phyloP scores from a whole-genome alignment of 1,140 invertebrate genomes.

The Pristionchus pacificus region DNA sequence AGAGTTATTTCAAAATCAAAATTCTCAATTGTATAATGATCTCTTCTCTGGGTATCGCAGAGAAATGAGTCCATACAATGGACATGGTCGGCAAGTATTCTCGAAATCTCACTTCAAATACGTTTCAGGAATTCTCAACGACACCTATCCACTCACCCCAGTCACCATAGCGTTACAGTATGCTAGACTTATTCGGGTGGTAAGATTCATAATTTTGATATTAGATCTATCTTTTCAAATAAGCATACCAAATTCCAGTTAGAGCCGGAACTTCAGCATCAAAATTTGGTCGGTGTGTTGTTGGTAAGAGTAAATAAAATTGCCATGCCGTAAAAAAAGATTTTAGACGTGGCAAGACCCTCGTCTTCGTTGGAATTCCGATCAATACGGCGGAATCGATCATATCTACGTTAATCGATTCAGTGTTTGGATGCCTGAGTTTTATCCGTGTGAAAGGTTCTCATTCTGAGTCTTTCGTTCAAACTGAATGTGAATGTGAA shows the following conservation, averaged over 20 bases:
- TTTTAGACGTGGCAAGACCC: conserved; percentile 18
- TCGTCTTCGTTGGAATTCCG: conserved; percentile 12
- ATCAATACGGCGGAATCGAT: conserved; percentile 18
- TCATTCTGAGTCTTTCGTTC: background rate
- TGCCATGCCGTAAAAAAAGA: too few species aligned
- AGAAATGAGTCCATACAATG: background rate
- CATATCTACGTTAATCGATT: background rate
- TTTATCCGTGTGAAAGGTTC: conserved; percentile 10
- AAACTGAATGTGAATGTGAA: too few species aligned
- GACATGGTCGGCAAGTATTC: background rate
- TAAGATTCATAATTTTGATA: too few species aligned
- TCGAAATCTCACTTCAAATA: too few species aligned
- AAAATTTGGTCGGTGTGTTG: background rate
- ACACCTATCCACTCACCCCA: too few species aligned
- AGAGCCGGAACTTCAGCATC: background rate
- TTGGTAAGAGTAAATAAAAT: background rate
- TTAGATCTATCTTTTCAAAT: too few species aligned
- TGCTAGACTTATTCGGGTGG: background rate
- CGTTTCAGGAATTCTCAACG: too few species aligned
- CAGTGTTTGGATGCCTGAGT: conserved; percentile 18
- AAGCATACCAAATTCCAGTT: background rate
- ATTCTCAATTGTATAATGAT: background rate
- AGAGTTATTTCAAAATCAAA: background rate
- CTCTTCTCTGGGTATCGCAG: background rate
- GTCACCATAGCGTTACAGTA: background rate